Conservation (phyloP, 2,113 vertebrate genomes). For the Shinisaurus crocodilurus region DNA sequence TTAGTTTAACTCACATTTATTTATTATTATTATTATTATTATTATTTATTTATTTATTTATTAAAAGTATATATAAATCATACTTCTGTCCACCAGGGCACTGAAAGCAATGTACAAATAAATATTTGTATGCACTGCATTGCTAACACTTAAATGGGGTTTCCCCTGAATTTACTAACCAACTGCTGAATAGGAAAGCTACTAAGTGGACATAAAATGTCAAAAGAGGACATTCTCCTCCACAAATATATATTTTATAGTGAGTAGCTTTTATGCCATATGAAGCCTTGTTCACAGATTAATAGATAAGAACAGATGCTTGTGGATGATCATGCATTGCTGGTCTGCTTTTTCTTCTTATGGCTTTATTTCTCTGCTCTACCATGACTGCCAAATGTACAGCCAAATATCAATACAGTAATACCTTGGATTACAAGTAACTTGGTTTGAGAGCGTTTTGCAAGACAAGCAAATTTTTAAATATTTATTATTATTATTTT, state of each 20-base stretch:
- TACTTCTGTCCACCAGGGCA: too few relatives aligned
- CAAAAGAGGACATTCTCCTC: background rate
- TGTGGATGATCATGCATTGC: background rate
- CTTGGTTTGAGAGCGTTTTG: too few relatives aligned
- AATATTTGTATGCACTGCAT: background rate
- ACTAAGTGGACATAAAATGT: background rate
- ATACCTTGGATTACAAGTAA: too few relatives aligned
- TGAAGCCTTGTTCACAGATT: too few relatives aligned
- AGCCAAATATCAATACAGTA: background rate
- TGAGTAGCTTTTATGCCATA: background rate
- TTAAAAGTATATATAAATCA: too few relatives aligned
- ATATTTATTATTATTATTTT: too few relatives aligned
- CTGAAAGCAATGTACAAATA: too few relatives aligned
- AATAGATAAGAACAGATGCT: background rate
- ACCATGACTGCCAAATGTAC: background rate
- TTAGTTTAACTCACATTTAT: background rate
- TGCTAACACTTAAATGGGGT: background rate
- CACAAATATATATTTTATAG: too few relatives aligned
- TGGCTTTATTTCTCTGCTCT: background rate
- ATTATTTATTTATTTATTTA: too few relatives aligned
- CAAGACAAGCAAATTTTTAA: too few relatives aligned
- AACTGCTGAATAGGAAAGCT: background rate
- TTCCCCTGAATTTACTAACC: background rate
- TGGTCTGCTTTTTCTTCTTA: background rate
- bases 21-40: too few relatives aligned